Conservation (phyloP, 2,888 invertebrate species). For the Andrena trimmerana region DNA sequence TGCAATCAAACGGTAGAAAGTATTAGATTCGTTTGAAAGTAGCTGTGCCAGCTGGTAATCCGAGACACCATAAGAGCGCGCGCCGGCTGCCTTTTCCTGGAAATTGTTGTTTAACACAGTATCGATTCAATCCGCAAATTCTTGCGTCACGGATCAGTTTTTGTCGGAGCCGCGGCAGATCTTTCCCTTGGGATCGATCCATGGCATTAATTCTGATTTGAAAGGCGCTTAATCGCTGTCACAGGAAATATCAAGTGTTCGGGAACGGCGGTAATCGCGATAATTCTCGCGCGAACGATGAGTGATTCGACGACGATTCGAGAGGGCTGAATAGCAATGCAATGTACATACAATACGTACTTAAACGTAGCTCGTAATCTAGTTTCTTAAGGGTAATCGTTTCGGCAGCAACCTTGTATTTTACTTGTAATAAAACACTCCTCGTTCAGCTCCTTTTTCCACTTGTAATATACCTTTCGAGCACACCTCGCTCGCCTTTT, state of each 20-base stretch:
- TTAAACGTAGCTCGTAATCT: conserved; percentile 5
- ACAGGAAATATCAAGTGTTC: neutral
- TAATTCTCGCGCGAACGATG: neutral
- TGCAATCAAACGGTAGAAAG: conserved; percentile 63
- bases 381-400: neutral
- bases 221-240: neutral
- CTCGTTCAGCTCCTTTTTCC: conserved; percentile 9
- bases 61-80: conserved; percentile 57
- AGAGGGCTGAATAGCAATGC: neutral
- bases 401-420: conserved; percentile 18
- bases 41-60: conserved; percentile 43
- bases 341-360: conserved; percentile 2
- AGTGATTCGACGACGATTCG: neutral
- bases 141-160: conserved; percentile 11
- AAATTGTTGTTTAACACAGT: conserved; percentile 42
- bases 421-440: conserved; percentile 19
- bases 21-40: conserved; percentile 64
- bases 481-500: neutral
- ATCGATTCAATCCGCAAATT: conserved; percentile 38
- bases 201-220: neutral
- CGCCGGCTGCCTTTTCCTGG: conserved; percentile 49
- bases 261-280: neutral
- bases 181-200: conserved; percentile 4
- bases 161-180: neutral
- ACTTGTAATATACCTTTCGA: conserved; percentile 20